Percentiles rank a stretch among this genome's conserved stretches.
Evolutionary conservation across 2,888 invertebrate genomes (phyloP).

Genomic region (Ditula angustiorana): DNA sequence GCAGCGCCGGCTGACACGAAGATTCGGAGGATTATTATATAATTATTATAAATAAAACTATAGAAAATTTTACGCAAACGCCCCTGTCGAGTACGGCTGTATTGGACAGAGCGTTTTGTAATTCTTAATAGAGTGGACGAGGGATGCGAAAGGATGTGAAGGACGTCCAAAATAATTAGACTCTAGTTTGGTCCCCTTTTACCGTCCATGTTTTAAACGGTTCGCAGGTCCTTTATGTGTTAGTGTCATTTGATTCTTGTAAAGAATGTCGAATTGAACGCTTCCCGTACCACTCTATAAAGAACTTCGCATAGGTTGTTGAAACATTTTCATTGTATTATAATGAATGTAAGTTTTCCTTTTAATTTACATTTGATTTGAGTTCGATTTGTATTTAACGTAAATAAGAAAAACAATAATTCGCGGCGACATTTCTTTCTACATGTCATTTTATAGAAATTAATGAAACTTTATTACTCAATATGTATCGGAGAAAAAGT

Average conservation of each 20-base stretch:
- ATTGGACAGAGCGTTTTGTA: constrained; percentile 20
- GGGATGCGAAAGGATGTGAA: not conserved
- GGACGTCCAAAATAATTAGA: not conserved
- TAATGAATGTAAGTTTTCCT: constrained; percentile 51
- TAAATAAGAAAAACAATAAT: constrained; percentile 44
- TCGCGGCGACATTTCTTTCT: constrained; percentile 76
- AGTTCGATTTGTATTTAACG: constrained; percentile 47
- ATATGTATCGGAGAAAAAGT: constrained; percentile 9
- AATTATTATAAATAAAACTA: constrained; percentile 24
- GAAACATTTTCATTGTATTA: constrained; percentile 51
- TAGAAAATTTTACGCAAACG: constrained; percentile 39
- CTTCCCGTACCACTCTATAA: constrained; percentile 24
- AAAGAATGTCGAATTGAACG: not conserved
- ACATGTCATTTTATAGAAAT: constrained; percentile 73
- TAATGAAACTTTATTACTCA: constrained; percentile 37
- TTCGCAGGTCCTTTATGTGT: constrained; percentile 10
- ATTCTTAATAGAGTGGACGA: constrained; percentile 26
- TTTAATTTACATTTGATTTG: constrained; percentile 49
- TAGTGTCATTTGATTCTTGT: constrained; percentile 9
- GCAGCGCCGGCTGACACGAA: constrained; percentile 41
- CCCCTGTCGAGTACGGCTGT: constrained; percentile 1
- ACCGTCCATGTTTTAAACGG: constrained; percentile 38
- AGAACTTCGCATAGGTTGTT: constrained; percentile 34
- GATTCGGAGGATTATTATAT: constrained; percentile 22
- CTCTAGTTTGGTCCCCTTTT: constrained; percentile 25